These are phyloP conservation scores for Psilopogon haemacephalus DNA, from an alignment of 2,113 vertebrate species.

Conservation along the genomic window DNA sequence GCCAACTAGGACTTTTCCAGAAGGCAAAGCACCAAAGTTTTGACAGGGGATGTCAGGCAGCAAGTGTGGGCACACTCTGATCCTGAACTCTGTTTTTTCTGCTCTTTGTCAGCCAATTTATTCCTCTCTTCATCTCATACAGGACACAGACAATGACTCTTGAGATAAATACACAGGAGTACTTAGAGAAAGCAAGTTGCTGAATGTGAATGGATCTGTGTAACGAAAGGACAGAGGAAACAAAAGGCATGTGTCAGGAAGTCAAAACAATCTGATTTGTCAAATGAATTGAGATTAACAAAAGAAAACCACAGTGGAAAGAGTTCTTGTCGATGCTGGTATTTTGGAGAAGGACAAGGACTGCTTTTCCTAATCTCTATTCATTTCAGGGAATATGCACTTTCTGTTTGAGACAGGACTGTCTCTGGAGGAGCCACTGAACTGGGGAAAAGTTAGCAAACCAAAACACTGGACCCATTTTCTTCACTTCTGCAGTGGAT, in stretches of 20 bases:
- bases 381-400: background rate
- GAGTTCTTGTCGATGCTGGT: background rate
- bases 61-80: accelerated
- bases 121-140: background rate
- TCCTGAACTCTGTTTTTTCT: background rate
- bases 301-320: background rate
- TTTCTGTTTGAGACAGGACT: background rate
- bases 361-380: background rate
- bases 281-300: background rate
- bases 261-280: background rate
- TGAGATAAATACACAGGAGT: accelerated
- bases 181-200: background rate
- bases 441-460: background rate
- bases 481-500: background rate
- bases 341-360: background rate
- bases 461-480: background rate
- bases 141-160: too few species aligned
- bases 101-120: background rate
- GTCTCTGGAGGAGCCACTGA: background rate
- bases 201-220: background rate
- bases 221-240: background rate
- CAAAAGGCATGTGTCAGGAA: background rate
- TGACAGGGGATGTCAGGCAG: background rate
- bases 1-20: accelerated
- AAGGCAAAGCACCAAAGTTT: background rate